These are phyloP conservation scores for Clarias macrocephalus DNA, from an alignment of 2,113 vertebrate genomes.

Conservation along the genomic window DNA sequence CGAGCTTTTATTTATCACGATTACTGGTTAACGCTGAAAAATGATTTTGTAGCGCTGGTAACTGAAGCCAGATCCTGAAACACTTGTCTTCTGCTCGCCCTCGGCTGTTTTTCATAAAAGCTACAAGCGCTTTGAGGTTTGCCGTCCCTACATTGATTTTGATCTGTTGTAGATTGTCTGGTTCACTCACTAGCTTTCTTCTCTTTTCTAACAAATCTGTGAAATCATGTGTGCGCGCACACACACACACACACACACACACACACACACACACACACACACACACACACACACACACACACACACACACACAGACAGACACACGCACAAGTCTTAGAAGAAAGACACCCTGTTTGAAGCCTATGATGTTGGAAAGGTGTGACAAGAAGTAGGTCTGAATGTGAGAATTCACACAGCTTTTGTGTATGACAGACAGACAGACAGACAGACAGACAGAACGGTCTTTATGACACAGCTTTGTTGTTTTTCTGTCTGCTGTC, in stretches of 20 bases:
- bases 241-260: background rate
- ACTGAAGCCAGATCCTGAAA: constrained; percentile 17
- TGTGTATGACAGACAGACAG: background rate
- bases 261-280: background rate
- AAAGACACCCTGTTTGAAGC: constrained; percentile 13
- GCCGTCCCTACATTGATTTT: constrained; percentile 55
- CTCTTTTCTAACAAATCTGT: constrained; percentile 41
- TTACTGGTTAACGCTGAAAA: constrained; percentile 17
- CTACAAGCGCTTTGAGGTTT: constrained; percentile 53
- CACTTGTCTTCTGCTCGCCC: constrained; percentile 5
- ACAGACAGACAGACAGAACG: background rate
- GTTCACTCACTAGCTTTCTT: constrained; percentile 12
- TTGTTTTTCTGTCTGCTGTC: background rate
- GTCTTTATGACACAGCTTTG: background rate
- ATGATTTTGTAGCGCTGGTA: background rate
- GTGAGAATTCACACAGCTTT: constrained; percentile 20
- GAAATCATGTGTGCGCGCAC: background rate
- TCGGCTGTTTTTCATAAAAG: constrained; percentile 23
- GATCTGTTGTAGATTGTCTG: constrained; percentile 45
- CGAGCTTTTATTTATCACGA: constrained; percentile 36
- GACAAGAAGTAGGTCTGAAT: background rate
- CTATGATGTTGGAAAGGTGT: constrained; percentile 37
- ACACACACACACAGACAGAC: background rate
- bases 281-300: background rate
- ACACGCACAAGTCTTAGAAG: constrained; percentile 52